Percentiles rank a stretch among this genome's conserved stretches.
Conservation (phyloP, 2,888 invertebrate genomes). For the Crioceris asparagi region DNA sequence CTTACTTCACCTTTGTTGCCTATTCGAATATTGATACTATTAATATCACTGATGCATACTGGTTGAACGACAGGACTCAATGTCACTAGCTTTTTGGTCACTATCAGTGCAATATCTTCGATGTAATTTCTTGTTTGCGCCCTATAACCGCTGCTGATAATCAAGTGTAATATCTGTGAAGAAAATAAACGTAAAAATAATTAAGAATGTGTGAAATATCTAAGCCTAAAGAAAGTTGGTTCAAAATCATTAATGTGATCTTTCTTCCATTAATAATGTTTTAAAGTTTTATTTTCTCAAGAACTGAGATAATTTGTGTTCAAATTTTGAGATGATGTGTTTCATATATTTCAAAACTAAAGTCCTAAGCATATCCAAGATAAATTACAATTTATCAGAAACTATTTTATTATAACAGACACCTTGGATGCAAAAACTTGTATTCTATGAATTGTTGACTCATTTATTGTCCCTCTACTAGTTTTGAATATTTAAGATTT, state of each 20-base stretch:
- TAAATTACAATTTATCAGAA: background rate
- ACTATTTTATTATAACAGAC: background rate
- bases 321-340: no score
- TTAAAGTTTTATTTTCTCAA: no score
- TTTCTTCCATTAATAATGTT: no score
- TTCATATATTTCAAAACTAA: no score
- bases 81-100: conserved; percentile 9
- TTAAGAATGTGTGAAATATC: background rate
- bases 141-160: conserved; percentile 6
- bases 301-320: no score
- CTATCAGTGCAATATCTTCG: conserved; percentile 14
- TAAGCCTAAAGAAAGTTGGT: no score
- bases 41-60: conserved; percentile 13
- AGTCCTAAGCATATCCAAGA: no score
- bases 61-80: conserved; percentile 14
- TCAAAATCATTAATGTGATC: no score
- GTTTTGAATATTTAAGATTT: no score
- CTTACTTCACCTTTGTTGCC: conserved; percentile 14
- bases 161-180: background rate
- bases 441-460: no score
- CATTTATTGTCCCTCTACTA: no score
- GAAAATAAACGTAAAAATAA: background rate
- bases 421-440: no score
- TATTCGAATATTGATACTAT: conserved; percentile 9
- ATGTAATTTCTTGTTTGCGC: conserved; percentile 9